Percentiles rank a stretch among this genome's conserved stretches.
Conservation (phyloP, 2,797 vertebrate species). For the Meriones psammophilus region DNA sequence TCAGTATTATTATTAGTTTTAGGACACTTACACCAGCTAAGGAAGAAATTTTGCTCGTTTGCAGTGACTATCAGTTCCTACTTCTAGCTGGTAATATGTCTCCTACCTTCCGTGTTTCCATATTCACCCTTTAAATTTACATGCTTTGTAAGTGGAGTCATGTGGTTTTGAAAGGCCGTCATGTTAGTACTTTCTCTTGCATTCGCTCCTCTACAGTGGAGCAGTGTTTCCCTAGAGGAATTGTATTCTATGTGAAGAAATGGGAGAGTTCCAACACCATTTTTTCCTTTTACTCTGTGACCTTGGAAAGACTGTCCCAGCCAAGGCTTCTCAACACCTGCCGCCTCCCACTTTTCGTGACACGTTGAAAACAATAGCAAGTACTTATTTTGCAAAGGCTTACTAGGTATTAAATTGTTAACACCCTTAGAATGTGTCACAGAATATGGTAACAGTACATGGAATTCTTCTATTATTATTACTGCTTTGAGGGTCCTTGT, state of each 20-base stretch:
- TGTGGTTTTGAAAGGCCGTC: background rate
- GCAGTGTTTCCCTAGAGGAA: background rate
- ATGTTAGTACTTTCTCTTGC: no score
- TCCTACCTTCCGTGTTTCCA: background rate
- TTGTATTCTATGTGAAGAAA: background rate
- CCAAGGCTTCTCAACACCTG: background rate
- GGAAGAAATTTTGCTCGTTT: background rate
- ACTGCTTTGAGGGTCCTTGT: background rate
- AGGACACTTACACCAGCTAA: background rate
- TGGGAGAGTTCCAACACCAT: background rate
- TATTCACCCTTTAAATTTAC: background rate
- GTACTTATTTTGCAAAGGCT: background rate
- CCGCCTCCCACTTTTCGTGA: background rate
- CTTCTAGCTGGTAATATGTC: background rate
- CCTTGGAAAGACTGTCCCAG: background rate
- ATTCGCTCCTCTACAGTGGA: background rate
- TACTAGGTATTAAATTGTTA: slow-evolving; percentile 18
- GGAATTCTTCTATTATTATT: background rate
- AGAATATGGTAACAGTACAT: background rate
- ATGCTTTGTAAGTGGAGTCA: background rate
- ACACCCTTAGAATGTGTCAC: background rate
- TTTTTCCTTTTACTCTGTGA: background rate
- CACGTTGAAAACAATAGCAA: background rate
- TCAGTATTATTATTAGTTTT: background rate
- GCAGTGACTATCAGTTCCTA: background rate